Base-by-base conservation (phyloP, 2,888 invertebrate genomes). In the Neocrepidodera transversa region DNA sequence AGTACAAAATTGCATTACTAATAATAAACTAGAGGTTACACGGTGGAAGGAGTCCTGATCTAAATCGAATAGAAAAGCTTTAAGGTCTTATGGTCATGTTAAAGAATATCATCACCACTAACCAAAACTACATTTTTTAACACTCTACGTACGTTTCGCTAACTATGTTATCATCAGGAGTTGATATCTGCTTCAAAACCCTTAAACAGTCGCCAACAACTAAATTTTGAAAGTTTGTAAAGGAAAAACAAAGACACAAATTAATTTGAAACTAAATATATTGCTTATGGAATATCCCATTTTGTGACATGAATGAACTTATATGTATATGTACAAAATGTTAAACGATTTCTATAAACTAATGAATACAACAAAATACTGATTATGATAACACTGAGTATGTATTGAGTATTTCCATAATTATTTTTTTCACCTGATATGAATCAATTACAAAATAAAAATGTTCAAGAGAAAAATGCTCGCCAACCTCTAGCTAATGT, bases 371-470 rank as follows among this genome's bases (percentile, higher is more conserved):
- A 68, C 67, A 68, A 66, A 71, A 68, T 66, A 69, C 69, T 68
- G 67, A 70, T 68, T 70, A 70, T 70, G 68, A 70, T 67, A 66
- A 67, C 63, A 63, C 70, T 71, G 68, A 70, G 72, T 73, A 69
- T 70, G 65, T 72, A 64, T 72, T 65, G 62, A 68, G 75, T 72
- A 75, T 74, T 71, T 71, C 65, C 67, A 68, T 69, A 71, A 71
- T 71, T 78, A 76, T 77, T 79, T 78, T 78, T n/a, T 77, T 70
- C 76, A 78, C 78, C 75, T 79, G 79, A 79, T 79, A 79, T 78
- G 79, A 78, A 76, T 78, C 74, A 68, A 76, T 79, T 77, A 75
- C 76, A 72, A 70, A 73, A n/a, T n/a, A n/a, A n/a, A 75, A 75
- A 72, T 73, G 45, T n/a, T 62, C 62, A 60, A 58, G 11, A 32